A percentile compares a stretch with the other conserved stretches of the same genome.
phyloP scores from a whole-genome alignment of 2,888 invertebrate species.

The Lasioglossum figueresi region DNA sequence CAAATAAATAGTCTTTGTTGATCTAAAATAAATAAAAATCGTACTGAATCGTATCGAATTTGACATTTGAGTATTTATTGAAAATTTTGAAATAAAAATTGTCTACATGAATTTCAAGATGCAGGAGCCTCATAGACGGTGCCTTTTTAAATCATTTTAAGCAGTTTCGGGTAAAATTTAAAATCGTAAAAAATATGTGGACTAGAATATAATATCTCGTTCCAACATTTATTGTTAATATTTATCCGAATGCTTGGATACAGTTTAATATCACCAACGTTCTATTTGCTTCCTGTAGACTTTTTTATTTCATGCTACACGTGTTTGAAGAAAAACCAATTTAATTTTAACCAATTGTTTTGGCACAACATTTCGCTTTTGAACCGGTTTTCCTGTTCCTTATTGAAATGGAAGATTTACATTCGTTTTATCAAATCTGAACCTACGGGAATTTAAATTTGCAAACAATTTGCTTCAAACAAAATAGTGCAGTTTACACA shows the following conservation, averaged over 20 bases:
- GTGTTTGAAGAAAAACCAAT: background rate
- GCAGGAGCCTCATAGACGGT: no score
- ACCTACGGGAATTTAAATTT: background rate
- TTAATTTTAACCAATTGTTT: background rate
- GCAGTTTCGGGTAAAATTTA: background rate
- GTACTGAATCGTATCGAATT: background rate
- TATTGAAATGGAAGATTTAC: background rate
- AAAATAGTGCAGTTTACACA: background rate
- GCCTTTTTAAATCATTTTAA: no score
- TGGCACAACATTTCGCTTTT: background rate
- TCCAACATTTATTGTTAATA: background rate
- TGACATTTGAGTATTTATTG: background rate
- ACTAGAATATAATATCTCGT: background rate
- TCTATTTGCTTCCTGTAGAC: background rate
- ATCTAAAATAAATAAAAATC: no score
- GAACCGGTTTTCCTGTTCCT: background rate
- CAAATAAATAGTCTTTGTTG: no score
- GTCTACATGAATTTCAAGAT: background rate
- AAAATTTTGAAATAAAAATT: background rate
- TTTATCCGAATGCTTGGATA: background rate
- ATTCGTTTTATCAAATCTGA: background rate
- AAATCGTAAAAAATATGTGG: background rate
- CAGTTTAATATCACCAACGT: background rate
- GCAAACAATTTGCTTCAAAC: background rate
- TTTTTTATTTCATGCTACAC: background rate